Conservation (phyloP, 1,140 invertebrate genomes). For the Bombus superbus region DNA sequence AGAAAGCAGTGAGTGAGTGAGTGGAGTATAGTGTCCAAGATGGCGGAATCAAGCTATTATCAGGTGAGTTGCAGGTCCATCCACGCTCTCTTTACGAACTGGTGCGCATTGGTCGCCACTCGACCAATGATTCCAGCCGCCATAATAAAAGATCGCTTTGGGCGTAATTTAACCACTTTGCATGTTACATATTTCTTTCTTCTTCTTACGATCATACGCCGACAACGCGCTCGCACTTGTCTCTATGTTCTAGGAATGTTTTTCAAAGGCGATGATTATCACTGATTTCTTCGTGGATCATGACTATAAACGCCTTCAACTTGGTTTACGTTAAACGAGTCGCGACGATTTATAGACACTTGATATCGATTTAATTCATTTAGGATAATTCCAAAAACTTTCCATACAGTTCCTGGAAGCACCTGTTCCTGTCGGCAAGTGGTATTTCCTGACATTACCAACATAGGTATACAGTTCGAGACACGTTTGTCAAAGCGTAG, state of each 20-base stretch:
- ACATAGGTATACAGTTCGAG: slow-evolving; percentile 7
- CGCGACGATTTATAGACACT: slow-evolving; percentile 20
- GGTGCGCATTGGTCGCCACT: slow-evolving; percentile 51
- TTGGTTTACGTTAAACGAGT: slow-evolving; percentile 29
- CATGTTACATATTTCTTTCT: neutral
- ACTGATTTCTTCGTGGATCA: slow-evolving; percentile 22
- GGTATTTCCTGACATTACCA: slow-evolving; percentile 36
- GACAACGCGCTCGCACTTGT: slow-evolving; percentile 46
- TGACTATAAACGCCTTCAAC: slow-evolving; percentile 9
- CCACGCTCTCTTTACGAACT: slow-evolving; percentile 65
- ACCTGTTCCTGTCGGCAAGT: slow-evolving; percentile 53
- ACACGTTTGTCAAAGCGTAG: slow-evolving; percentile 26
- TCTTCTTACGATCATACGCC: neutral
- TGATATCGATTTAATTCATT: slow-evolving; percentile 40
- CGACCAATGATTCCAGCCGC: slow-evolving; percentile 44
- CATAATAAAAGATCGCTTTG: slow-evolving; percentile 41
- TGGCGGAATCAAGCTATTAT: slow-evolving; percentile 85
- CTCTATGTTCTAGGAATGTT: slow-evolving; percentile 15
- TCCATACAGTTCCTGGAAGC: slow-evolving; percentile 36
- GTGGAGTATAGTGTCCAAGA: slow-evolving; percentile 79
- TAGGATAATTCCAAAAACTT: slow-evolving; percentile 6
- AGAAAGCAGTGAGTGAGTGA: slow-evolving; percentile 76
- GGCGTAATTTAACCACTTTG: neutral
- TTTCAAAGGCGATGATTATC: slow-evolving; percentile 6
- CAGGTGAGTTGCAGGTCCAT: slow-evolving; percentile 82